Conservation (phyloP, 2,888 invertebrate genomes). For the Volucella inflata region DNA sequence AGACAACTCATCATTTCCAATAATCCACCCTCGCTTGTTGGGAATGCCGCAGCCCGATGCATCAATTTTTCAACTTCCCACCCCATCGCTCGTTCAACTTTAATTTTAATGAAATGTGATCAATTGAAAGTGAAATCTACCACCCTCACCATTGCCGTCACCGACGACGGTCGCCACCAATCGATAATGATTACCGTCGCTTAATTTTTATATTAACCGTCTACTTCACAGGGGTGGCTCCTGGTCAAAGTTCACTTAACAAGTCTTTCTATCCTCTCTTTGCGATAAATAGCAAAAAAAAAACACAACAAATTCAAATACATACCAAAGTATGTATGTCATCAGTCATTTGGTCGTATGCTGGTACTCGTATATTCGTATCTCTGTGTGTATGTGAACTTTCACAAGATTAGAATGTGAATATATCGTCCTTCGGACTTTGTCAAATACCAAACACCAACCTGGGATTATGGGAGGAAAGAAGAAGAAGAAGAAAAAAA, state of each 20-base stretch:
- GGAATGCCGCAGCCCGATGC: not conserved
- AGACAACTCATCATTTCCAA: slow-evolving; percentile 1
- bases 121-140: slow-evolving; percentile 42
- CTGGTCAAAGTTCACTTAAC: slow-evolving; percentile 62
- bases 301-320: no score
- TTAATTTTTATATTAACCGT: slow-evolving; percentile 65
- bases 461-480: not conserved
- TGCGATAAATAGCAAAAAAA: not conserved
- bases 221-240: slow-evolving; percentile 27
- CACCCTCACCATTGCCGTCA: not conserved
- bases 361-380: slow-evolving; percentile 32
- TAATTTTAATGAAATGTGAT: slow-evolving; percentile 40
- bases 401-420: slow-evolving; percentile 35
- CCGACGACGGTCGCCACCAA: slow-evolving; percentile 4
- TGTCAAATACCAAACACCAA: not conserved
- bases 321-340: slow-evolving; percentile 64
- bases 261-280: slow-evolving; percentile 4
- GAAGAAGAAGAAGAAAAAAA: slow-evolving; percentile 16
- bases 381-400: not conserved
- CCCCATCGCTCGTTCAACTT: slow-evolving; percentile 22
- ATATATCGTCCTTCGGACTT: slow-evolving; percentile 28
- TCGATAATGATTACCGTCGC: slow-evolving; percentile 59
- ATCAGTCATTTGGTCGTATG: slow-evolving; percentile 56
- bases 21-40: not conserved
- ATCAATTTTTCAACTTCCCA: slow-evolving; percentile 4